A percentile compares a stretch with the other conserved stretches of the same genome.
phyloP scores from a whole-genome alignment of 1,140 invertebrate species.

The Drosophila kohkoa region DNA sequence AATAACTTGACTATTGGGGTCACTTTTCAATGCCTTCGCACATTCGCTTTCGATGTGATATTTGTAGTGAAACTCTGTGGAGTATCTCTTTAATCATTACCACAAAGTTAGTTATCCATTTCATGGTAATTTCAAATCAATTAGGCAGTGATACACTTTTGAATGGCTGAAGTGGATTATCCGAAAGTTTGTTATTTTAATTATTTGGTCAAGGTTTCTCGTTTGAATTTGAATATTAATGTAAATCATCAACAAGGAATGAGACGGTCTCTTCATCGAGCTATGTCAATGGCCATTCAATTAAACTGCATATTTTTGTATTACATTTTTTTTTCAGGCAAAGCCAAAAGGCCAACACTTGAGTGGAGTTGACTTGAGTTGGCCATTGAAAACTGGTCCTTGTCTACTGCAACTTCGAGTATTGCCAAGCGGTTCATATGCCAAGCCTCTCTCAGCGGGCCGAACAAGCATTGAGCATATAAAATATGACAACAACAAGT shows the following conservation, averaged over 20 bases:
- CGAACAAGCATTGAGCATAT: conserved; percentile 68
- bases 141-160: neutral
- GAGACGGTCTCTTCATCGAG: neutral
- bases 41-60: neutral
- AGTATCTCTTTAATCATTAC: neutral
- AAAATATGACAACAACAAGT: conserved; percentile 79
- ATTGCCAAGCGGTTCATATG: conserved; percentile 26
- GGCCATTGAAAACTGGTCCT: conserved; percentile 64
- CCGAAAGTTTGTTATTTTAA: no score
- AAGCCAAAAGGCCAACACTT: conserved; percentile 52
- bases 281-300: conserved; percentile 58
- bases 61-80: neutral
- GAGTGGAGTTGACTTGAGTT: conserved; percentile 22
- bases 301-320: conserved; percentile 48
- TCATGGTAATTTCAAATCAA: neutral
- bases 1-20: neutral
- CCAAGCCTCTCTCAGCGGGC: conserved; percentile 68
- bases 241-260: neutral
- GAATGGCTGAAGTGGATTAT: no score
- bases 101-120: neutral
- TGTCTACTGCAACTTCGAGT: conserved; percentile 18
- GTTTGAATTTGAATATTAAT: neutral
- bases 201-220: no score
- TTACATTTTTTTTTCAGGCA: conserved; percentile 13
- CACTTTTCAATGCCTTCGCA: neutral